Percentiles rank a stretch among this genome's conserved stretches.
These are phyloP conservation scores for Tetramorium parvispinum DNA, from an alignment of 1,140 invertebrate genomes.

Conservation along the genomic window DNA sequence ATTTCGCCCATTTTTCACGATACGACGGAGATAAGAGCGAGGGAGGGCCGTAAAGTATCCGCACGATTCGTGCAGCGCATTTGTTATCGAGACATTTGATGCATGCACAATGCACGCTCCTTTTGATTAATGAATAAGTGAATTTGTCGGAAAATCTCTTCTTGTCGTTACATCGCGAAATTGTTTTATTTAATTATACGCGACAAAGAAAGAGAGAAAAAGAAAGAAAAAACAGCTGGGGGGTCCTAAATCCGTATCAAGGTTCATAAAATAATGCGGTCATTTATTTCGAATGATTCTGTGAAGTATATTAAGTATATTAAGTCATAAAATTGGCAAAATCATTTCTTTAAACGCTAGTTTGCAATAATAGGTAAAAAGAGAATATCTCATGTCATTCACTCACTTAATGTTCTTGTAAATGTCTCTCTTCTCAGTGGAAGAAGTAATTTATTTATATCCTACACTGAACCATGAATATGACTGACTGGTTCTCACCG, in stretches of 20 bases:
- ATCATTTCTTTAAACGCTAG: not conserved
- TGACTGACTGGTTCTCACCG: conserved; percentile 29
- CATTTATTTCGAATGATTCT: not conserved
- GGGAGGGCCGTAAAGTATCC: conserved; percentile 49
- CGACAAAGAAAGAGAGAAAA: not conserved
- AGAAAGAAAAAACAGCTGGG: too few species aligned
- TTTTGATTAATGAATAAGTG: conserved; percentile 34
- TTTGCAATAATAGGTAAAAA: not conserved
- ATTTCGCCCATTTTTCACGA: conserved; percentile 52
- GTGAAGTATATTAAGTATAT: not conserved
- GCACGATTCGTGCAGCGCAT: conserved; percentile 38
- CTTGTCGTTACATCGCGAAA: not conserved
- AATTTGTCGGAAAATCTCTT: not conserved
- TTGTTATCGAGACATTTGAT: conserved; percentile 49
- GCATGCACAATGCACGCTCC: conserved; percentile 30
- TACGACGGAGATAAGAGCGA: conserved; percentile 35
- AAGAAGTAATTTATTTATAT: not conserved
- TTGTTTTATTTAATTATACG: not conserved
- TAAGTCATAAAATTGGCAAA: not conserved
- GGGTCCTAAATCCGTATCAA: not conserved
- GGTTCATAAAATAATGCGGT: not conserved
- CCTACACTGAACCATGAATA: not conserved
- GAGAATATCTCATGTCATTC: not conserved
- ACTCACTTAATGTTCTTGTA: not conserved
- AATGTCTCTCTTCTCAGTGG: not conserved